A percentile compares a stretch with the other conserved stretches of the same genome.
Evolutionary conservation across 1,140 invertebrate species (phyloP).

Genomic region (Parapsyche elsis): DNA sequence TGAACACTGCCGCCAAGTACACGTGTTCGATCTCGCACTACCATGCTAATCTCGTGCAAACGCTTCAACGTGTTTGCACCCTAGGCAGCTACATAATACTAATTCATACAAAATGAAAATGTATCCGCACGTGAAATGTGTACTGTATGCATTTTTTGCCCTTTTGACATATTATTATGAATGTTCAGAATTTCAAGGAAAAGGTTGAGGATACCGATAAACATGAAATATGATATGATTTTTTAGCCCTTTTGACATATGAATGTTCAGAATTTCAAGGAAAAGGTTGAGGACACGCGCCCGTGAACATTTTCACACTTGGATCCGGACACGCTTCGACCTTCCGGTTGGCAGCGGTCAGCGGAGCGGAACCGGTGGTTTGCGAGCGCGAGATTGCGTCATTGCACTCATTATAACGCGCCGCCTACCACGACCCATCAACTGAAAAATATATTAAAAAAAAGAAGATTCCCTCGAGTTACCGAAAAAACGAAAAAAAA

Average conservation of each 20-base stretch:
- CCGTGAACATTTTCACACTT: slow-evolving; percentile 21
- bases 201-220: slow-evolving; percentile 4
- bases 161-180: too few species aligned
- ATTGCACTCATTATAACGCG: slow-evolving; percentile 34
- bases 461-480: neutral
- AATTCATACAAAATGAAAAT: too few species aligned
- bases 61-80: too few species aligned
- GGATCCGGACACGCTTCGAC: slow-evolving; percentile 44
- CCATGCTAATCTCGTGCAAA: too few species aligned
- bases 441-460: neutral
- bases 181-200: neutral
- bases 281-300: slow-evolving; percentile 9
- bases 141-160: too few species aligned
- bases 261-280: neutral
- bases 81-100: too few species aligned
- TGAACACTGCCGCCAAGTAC: too few species aligned
- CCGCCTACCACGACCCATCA: slow-evolving; percentile 35
- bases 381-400: slow-evolving; percentile 39
- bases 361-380: slow-evolving; percentile 44
- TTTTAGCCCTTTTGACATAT: too few species aligned
- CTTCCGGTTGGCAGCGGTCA: slow-evolving; percentile 30
- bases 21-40: too few species aligned
- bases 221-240: too few species aligned
- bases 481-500: neutral
- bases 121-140: too few species aligned